Evolutionary conservation across 2,888 invertebrate species (phyloP).

Genomic region (Andrena fulva): DNA sequence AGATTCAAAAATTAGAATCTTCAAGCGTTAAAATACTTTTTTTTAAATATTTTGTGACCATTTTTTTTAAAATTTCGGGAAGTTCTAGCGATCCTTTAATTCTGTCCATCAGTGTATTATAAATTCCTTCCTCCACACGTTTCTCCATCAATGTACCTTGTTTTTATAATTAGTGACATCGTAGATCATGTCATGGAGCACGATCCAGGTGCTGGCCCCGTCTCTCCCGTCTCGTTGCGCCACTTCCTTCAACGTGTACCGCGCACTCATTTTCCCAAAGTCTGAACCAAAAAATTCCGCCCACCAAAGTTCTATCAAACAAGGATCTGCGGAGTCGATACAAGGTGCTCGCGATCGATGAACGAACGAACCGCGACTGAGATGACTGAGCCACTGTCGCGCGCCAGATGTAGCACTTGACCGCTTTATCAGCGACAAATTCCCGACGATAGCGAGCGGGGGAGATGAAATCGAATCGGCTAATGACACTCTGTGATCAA

Average conservation of each 20-base stretch:
- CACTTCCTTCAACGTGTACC: constrained; percentile 86
- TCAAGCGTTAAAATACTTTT: too few relatives aligned
- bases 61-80: too few relatives aligned
- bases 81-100: too few relatives aligned
- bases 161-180: constrained; percentile 88
- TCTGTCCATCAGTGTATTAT: background rate
- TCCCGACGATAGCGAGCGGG: background rate
- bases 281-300: background rate
- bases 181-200: constrained; percentile 89
- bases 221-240: constrained; percentile 87
- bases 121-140: background rate
- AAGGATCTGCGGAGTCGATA: too few relatives aligned
- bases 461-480: background rate
- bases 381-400: too few relatives aligned
- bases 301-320: background rate
- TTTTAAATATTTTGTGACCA: too few relatives aligned
- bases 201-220: constrained; percentile 87
- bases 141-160: constrained; percentile 84
- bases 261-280: constrained; percentile 9
- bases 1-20: too few relatives aligned
- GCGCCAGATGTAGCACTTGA: background rate
- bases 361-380: background rate
- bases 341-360: background rate
- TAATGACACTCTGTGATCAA: constrained; percentile 13
- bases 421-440: background rate